phyloP scores from a whole-genome alignment of 2,113 vertebrate genomes.

The Grus americana region DNA sequence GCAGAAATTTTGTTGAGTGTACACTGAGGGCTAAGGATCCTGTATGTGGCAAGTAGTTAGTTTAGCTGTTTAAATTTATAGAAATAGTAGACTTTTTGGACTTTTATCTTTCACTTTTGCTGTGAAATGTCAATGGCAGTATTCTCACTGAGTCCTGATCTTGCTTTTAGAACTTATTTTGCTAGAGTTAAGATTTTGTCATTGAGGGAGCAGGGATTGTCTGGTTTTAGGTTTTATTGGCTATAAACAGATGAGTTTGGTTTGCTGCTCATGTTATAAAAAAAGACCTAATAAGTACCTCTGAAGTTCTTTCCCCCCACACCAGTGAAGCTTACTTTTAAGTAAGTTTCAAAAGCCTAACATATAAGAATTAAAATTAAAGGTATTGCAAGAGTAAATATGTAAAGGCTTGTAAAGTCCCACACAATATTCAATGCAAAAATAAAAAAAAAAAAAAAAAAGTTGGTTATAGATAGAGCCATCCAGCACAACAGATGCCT shows the following conservation, averaged over 20 bases:
- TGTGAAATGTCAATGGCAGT: background rate
- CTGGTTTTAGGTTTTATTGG: background rate
- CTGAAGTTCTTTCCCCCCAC: background rate
- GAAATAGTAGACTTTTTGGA: background rate
- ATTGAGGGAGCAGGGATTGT: background rate
- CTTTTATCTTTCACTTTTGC: background rate
- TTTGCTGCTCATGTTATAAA: background rate
- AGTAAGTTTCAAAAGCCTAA: background rate
- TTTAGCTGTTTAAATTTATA: background rate
- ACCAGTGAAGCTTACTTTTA: background rate
- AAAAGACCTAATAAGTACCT: background rate
- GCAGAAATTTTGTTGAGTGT: background rate
- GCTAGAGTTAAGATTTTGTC: background rate
- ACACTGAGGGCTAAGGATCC: background rate
- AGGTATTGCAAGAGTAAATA: background rate
- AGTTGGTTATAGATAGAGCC: background rate
- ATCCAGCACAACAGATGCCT: background rate
- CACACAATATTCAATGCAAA: background rate
- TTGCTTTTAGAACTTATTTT: background rate
- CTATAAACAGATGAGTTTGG: background rate
- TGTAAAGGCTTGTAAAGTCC: background rate
- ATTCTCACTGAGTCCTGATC: background rate
- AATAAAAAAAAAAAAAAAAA: background rate
- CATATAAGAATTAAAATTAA: background rate
- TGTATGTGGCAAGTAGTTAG: background rate